These are phyloP conservation scores for Orientallactaga bullata DNA, from an alignment of 2,113 vertebrate genomes.

Conservation along the genomic window DNA sequence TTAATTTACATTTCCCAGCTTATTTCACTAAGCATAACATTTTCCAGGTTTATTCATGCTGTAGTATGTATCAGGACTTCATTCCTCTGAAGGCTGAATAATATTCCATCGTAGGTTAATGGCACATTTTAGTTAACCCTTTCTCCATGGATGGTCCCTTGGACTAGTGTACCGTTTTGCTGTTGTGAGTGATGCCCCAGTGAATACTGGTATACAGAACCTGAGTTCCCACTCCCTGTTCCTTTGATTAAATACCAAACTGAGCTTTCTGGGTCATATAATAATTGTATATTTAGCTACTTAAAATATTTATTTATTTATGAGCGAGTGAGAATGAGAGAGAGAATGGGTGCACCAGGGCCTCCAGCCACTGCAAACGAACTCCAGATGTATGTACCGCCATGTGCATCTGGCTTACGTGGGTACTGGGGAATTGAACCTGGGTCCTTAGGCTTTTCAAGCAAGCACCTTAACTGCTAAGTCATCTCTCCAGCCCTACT, in stretches of 20 bases:
- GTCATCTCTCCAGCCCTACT: too few relatives aligned
- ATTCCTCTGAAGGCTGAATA: background rate
- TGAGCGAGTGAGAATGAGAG: too few relatives aligned
- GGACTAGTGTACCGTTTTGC: background rate
- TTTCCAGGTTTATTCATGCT: background rate
- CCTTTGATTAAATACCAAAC: background rate
- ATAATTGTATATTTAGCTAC: slow-evolving; percentile 13
- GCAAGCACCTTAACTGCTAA: too few relatives aligned
- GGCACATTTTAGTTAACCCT: background rate
- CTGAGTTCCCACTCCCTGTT: background rate
- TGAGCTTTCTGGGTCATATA: background rate
- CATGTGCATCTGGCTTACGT: too few relatives aligned
- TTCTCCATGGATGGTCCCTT: background rate
- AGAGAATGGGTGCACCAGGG: too few relatives aligned
- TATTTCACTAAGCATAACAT: background rate
- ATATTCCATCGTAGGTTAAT: background rate
- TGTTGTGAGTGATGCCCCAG: background rate
- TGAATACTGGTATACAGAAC: background rate
- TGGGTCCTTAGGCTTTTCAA: too few relatives aligned
- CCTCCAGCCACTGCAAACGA: too few relatives aligned
- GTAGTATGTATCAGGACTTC: background rate
- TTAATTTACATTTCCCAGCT: slow-evolving; percentile 24
- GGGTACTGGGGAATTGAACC: too few relatives aligned
- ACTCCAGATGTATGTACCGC: too few relatives aligned
- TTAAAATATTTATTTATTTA: background rate